Percentiles rank a stretch among this genome's conserved stretches.
These are phyloP conservation scores for Ramphastos sulfuratus DNA, from an alignment of 2,113 vertebrate genomes.

Conservation along the genomic window DNA sequence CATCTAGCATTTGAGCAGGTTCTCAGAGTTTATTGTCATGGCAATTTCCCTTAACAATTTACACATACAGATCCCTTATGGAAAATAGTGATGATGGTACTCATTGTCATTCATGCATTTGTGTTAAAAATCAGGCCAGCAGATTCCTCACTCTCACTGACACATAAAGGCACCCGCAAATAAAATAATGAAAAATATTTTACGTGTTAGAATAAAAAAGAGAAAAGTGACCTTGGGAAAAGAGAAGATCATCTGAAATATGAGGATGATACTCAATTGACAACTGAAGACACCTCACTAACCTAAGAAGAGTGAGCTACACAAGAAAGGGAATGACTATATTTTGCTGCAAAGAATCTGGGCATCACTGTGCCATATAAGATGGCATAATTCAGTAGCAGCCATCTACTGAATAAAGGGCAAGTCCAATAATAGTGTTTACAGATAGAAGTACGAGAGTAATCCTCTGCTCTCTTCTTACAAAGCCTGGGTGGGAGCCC, in stretches of 20 bases:
- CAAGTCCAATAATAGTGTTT: not conserved
- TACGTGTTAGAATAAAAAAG: not conserved
- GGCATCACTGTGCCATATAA: not conserved
- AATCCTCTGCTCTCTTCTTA: not conserved
- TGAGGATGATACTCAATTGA: not conserved
- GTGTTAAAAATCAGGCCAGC: not conserved
- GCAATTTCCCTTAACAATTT: constrained; percentile 19
- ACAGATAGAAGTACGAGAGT: not conserved
- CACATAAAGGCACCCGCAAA: not conserved
- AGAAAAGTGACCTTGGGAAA: not conserved
- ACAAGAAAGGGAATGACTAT: not conserved
- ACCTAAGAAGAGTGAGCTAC: not conserved
- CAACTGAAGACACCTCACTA: not conserved
- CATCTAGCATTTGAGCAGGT: constrained; percentile 20
- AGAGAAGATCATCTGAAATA: not conserved
- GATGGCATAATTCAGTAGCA: not conserved
- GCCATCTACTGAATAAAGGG: not conserved
- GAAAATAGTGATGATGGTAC: not conserved
- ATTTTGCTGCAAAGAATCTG: not conserved
- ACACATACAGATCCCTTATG: not conserved
- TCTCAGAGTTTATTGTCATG: not conserved
- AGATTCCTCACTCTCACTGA: not conserved
- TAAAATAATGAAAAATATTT: not conserved
- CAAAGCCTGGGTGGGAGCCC: not conserved
- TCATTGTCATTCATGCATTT: not conserved